A percentile compares a stretch with the other conserved stretches of the same genome.
phyloP scores from a whole-genome alignment of 2,113 vertebrate genomes.

The Tachuris rubrigastra region DNA sequence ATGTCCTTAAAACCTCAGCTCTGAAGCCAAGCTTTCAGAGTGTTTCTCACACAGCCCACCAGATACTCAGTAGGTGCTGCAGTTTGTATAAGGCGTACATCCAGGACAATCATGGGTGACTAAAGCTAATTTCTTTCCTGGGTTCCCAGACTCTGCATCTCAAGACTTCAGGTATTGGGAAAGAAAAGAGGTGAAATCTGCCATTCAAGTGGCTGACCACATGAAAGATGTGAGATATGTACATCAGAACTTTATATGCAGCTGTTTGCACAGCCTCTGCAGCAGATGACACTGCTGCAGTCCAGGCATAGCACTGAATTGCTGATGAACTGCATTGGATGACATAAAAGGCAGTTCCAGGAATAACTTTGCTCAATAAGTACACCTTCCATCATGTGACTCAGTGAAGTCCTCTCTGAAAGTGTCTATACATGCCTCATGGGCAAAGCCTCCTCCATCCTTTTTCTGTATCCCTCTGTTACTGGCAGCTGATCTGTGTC shows the following conservation, averaged over 20 bases:
- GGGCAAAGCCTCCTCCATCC: neutral
- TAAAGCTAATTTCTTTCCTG: neutral
- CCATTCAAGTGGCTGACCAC: neutral
- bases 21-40: neutral
- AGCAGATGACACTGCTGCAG: neutral
- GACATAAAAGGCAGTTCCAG: neutral
- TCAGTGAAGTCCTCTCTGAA: neutral
- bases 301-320: neutral
- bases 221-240: neutral
- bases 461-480: neutral
- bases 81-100: neutral
- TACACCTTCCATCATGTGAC: neutral
- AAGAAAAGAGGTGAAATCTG: neutral
- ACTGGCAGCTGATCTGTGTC: neutral
- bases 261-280: neutral
- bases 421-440: neutral
- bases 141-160: neutral
- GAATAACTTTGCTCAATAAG: neutral
- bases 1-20: neutral
- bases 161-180: neutral
- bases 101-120: neutral
- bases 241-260: neutral
- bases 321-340: neutral
- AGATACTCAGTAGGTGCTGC: neutral
- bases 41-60: rapidly evolving